Evolutionary conservation across 2,113 vertebrate species (phyloP).

Genomic region (Spea multiplicata): DNA sequence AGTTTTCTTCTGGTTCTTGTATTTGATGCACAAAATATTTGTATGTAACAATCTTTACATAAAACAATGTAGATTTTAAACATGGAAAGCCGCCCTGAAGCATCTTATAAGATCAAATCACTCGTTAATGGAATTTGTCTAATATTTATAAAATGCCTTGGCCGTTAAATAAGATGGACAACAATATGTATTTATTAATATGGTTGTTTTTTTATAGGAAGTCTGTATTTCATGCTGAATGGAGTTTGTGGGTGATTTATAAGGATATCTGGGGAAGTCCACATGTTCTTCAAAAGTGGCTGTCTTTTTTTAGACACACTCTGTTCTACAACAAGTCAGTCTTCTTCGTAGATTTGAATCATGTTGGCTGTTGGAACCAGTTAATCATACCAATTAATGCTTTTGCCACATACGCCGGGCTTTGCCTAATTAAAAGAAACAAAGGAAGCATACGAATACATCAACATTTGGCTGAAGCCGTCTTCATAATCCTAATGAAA

Average conservation of each 20-base stretch:
- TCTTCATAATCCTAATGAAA: conserved; percentile 24
- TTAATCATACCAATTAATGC: conserved; percentile 48
- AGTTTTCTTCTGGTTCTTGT: no score
- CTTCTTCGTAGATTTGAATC: conserved; percentile 44
- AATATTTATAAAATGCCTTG: conserved; percentile 35
- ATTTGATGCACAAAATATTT: no score
- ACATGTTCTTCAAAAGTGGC: conserved; percentile 20
- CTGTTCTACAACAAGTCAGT: conserved; percentile 22
- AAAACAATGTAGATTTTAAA: no score
- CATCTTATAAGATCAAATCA: neutral
- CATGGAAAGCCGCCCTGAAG: no score
- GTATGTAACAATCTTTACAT: no score
- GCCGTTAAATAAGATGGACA: conserved; percentile 27
- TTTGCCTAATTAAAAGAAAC: conserved; percentile 45
- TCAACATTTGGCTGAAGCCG: conserved; percentile 38
- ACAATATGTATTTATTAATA: conserved; percentile 33
- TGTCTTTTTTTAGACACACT: conserved; percentile 15
- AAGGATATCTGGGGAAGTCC: conserved; percentile 18
- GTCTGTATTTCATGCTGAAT: conserved; percentile 6
- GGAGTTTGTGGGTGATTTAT: conserved; percentile 7
- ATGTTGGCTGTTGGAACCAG: conserved; percentile 40
- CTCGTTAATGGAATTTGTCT: neutral
- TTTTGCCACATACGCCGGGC: conserved; percentile 44
- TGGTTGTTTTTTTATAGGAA: conserved; percentile 15
- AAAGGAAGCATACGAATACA: conserved; percentile 42